A percentile compares a stretch with the other conserved stretches of the same genome.
phyloP scores from a whole-genome alignment of 2,113 vertebrate genomes.

The Ochotona curzoniae region DNA sequence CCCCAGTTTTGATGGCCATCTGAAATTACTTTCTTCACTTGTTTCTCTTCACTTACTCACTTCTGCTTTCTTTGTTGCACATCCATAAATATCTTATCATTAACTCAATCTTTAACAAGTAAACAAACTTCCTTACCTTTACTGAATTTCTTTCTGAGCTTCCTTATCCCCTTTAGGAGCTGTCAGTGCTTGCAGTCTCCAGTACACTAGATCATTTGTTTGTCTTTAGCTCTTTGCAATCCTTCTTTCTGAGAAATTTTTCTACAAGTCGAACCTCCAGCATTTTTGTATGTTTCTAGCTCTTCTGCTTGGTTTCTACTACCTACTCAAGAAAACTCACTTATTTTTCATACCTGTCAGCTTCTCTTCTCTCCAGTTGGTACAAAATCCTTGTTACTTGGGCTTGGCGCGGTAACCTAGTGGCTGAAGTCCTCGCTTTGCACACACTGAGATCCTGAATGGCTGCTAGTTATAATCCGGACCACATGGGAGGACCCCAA shows the following conservation, averaged over 20 bases:
- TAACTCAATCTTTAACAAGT: conserved; percentile 36
- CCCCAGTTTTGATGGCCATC: conserved; percentile 8
- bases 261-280: background rate
- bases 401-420: no score
- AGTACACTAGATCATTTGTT: background rate
- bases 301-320: conserved; percentile 3
- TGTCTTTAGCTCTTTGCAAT: background rate
- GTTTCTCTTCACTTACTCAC: conserved; percentile 27
- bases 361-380: conserved; percentile 10
- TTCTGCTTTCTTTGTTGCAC: conserved; percentile 32
- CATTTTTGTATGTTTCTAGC: conserved; percentile 3
- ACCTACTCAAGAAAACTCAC: background rate
- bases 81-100: conserved; percentile 53
- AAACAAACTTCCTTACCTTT: conserved; percentile 37
- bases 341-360: background rate
- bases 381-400: conserved; percentile 11
- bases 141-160: conserved; percentile 18
- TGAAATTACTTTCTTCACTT: conserved; percentile 33
- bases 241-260: conserved; percentile 35
- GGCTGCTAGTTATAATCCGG: no score
- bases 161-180: conserved; percentile 1
- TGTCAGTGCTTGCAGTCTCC: background rate
- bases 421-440: no score
- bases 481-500: no score
- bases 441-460: no score